phyloP scores from a whole-genome alignment of 1,140 invertebrate species.

The Scylla paramamosain region DNA sequence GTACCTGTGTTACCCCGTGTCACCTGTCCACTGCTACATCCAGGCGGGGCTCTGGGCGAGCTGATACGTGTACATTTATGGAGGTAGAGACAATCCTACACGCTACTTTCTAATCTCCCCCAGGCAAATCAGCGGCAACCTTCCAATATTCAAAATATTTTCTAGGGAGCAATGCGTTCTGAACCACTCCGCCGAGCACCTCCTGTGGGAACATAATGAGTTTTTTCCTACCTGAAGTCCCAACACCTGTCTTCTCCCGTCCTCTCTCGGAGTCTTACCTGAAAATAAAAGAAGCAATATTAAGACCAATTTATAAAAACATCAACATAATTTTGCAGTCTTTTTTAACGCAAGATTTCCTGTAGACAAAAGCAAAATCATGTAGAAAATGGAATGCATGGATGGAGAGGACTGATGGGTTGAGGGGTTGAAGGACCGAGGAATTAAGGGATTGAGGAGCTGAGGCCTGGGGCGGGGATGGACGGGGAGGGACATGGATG shows the following conservation, averaged over 20 bases:
- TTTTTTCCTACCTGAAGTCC: not conserved
- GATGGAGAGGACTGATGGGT: no score
- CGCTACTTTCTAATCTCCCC: not conserved
- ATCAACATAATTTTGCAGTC: no score
- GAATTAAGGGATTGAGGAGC: not conserved
- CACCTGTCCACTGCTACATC: not conserved
- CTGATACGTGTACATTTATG: not conserved
- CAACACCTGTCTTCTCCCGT: not conserved
- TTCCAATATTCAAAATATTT: not conserved
- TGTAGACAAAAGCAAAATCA: no score
- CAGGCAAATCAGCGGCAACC: not conserved
- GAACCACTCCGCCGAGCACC: not conserved
- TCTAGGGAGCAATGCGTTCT: not conserved
- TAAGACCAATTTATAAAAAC: not conserved
- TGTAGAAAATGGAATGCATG: no score
- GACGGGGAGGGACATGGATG: no score
- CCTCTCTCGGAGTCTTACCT: not conserved
- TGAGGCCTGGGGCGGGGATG: not conserved
- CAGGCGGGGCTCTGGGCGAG: not conserved
- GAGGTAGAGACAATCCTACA: not conserved
- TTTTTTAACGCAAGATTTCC: no score
- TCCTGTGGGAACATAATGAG: not conserved
- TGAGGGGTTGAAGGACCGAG: no score
- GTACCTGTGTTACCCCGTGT: not conserved
- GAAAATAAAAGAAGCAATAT: not conserved